These are phyloP conservation scores for Anodontia alba DNA, from an alignment of 2,888 invertebrate genomes.

Conservation along the genomic window DNA sequence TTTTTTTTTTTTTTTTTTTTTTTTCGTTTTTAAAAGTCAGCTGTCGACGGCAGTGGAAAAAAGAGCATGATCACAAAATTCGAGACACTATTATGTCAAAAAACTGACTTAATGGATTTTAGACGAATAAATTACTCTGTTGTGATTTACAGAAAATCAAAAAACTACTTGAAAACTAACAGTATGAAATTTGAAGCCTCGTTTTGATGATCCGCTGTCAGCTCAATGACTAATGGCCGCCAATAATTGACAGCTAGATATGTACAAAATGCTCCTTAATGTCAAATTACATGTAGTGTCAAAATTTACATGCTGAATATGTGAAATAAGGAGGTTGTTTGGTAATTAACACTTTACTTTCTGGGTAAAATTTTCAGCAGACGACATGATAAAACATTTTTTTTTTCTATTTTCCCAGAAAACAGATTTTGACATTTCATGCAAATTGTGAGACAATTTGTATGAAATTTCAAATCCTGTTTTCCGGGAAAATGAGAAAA, in stretches of 20 bases:
- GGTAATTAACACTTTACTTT: no score
- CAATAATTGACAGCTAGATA: slow-evolving; percentile 51
- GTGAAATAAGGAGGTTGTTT: slow-evolving; percentile 2
- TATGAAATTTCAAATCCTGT: no score
- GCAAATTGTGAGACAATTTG: no score
- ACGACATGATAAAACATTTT: no score
- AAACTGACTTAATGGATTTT: background rate
- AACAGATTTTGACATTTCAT: no score
- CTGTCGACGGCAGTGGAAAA: no score
- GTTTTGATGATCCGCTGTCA: slow-evolving; percentile 53
- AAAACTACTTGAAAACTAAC: background rate
- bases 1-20: no score
- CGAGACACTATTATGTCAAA: background rate
- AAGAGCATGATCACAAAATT: no score
- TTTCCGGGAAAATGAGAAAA: no score
- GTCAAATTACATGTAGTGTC: slow-evolving; percentile 58
- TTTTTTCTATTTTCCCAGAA: no score
- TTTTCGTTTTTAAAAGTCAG: no score
- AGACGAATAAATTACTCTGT: slow-evolving; percentile 10
- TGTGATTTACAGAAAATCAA: slow-evolving; percentile 6
- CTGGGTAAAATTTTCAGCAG: no score
- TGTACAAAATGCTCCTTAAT: slow-evolving; percentile 53
- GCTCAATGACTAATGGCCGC: slow-evolving; percentile 50
- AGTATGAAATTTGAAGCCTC: slow-evolving; percentile 26
- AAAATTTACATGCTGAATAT: slow-evolving; percentile 33